Evolutionary conservation across 2,797 vertebrate genomes (phyloP), one percentile per base, ranked within the genome.

Genomic region (Austrolebias charrua): DNA sequence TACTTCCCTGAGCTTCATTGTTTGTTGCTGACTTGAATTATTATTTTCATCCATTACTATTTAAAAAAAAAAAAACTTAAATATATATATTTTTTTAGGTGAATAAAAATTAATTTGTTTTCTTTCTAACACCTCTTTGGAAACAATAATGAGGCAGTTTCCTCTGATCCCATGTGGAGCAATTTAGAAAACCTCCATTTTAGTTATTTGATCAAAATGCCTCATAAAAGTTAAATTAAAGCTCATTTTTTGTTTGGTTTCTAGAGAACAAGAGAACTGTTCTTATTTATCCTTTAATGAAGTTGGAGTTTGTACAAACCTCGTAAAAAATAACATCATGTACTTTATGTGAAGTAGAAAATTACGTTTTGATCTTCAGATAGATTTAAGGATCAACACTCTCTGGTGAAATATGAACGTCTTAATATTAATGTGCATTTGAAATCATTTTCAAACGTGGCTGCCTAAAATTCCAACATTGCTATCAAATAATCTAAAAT

Each of bases 1-100:
- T 63, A 45, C 44, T 63, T 63, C 47, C 45, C 16, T 28, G n/a
- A 70, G 47, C 71, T 81, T 75, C 15, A 61, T 72, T 60, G 29
- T 67, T 33, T 66, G 24, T 35, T 40, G 38, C 38, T 40, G 12
- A 40, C 11, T 11, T 10, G 3, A 40, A 40, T 4, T 35, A 7
- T 40, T 33, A 33, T 33, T 52, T 15, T 9, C 8, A 52, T 16
- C 29, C 29, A 29, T n/a, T 53, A 1, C 19, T 35, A 16, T 53
- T 55, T 63, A 18, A 65, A 11, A 60, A n/a, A 73, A 45, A 20
- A 45, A 62, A 12, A 51, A 15, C 42, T 43, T 15, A 7, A 38
- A 5, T 15, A n/a, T n/a, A n/a, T n/a, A n/a, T n/a, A n/a, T 28
- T 12, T 4, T 50, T 35, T 56, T 31, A 29, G 5, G 42, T 53